Base-by-base conservation (phyloP, 2,888 invertebrate genomes). In the Napeogenes sylphis region DNA sequence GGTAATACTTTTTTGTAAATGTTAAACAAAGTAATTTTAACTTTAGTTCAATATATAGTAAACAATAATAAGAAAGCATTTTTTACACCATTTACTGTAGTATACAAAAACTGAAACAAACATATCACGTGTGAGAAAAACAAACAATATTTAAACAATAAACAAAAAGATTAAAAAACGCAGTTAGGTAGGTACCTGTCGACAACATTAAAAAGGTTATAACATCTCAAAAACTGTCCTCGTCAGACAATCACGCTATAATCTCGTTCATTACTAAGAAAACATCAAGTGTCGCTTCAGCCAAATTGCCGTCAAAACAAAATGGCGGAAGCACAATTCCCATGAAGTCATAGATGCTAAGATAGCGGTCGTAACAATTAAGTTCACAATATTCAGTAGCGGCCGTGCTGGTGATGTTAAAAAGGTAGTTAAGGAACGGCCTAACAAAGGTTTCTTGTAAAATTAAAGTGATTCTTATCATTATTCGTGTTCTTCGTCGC, bases 401-500 rank as follows among this genome's bases (percentile, higher is more conserved):
- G 80, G 77, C 82, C 87, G 85, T 86, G 87, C 83, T 76, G 78
- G 79, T 85, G 84, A 87, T 88, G 82, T 82, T 85, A 86, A 87
- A 79, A 73, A 81, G 83, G 82, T 79, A 72, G 80, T 81, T 79
- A 67, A 62, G 79, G 71, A 73, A 71, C 73, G 73, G 74, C 73
- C 79, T 81, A 83, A 85, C 66, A 66, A 68, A 68, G 64, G 67
- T 83, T 87, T 77, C 84, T 80, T 80, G 83, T 89, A 84, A 84
- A 89, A 89, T 88, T 88, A 88, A 86, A 71, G 69, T 71, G 89
- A 89, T 88, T 78, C 74, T 84, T 87, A 90, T 90, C 90, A 80
- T 72, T 85, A 84, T 73, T 78, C 80, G 80, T 80, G 80, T 75
- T 75, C 70, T 68, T 81, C 80, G 73, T 80, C 78, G 85, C 87